A percentile compares a stretch with the other conserved stretches of the same genome.
Evolutionary conservation across 2,113 vertebrate genomes (phyloP).

Genomic region (Coturnix japonica): DNA sequence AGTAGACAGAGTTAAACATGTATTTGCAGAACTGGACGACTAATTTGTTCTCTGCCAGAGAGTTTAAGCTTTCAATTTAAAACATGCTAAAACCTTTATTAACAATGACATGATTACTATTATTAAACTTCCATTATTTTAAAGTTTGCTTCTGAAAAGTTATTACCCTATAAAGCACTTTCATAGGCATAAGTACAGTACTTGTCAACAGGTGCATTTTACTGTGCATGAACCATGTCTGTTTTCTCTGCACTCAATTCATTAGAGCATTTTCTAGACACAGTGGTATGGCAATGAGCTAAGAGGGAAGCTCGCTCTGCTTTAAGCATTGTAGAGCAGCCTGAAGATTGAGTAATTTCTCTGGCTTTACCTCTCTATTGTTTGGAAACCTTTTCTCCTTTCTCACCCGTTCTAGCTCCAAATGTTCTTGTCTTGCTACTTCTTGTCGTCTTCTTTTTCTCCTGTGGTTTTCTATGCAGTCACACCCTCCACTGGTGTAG

Average conservation of each 20-base stretch:
- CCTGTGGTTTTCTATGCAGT: not conserved
- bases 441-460: not conserved
- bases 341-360: not conserved
- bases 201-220: not conserved
- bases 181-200: not conserved
- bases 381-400: not conserved
- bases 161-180: not conserved
- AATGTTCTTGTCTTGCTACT: not conserved
- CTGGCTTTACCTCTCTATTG: not conserved
- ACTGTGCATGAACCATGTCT: not conserved
- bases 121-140: not conserved
- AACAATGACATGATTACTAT: not conserved
- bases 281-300: not conserved
- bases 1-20: not conserved
- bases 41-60: not conserved
- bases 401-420: not conserved
- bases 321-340: not conserved
- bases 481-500: not conserved
- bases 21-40: not conserved
- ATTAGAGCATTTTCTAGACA: not conserved
- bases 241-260: not conserved
- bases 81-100: not conserved
- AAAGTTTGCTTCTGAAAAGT: not conserved
- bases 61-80: conserved; percentile 7
- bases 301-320: not conserved